phyloP scores from a whole-genome alignment of 1,140 invertebrate species.

The Drosophila lacertosa region DNA sequence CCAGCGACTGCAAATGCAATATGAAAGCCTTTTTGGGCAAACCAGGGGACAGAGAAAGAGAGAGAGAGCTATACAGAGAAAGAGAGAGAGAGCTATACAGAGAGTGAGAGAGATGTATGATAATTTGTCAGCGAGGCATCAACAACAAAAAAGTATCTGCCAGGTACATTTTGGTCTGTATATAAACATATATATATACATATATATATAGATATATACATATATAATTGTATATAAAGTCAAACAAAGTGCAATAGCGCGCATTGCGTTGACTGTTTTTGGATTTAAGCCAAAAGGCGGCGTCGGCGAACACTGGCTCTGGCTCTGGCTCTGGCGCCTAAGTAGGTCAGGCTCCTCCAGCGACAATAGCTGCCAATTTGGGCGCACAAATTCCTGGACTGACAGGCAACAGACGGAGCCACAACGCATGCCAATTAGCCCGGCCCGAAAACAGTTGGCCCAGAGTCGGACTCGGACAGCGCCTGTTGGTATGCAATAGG shows the following conservation, averaged over 20 bases:
- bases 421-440: conserved; percentile 73
- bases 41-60: neutral
- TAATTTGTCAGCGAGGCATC: conserved; percentile 38
- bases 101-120: conserved; percentile 16
- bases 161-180: conserved; percentile 18
- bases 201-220: neutral
- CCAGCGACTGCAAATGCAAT: conserved; percentile 30
- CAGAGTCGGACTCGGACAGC: conserved; percentile 6
- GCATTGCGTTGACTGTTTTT: conserved; percentile 59
- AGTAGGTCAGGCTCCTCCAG: conserved; percentile 64
- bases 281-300: conserved; percentile 75
- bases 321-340: conserved; percentile 69
- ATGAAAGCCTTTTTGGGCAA: conserved; percentile 47
- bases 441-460: conserved; percentile 4
- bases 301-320: too few relatives aligned
- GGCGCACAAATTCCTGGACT: conserved; percentile 74
- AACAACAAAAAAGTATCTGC: conserved; percentile 28
- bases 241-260: neutral
- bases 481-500: conserved; percentile 40
- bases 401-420: conserved; percentile 63
- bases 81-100: neutral
- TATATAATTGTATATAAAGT: conserved; percentile 1
- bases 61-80: neutral
- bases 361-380: conserved; percentile 78
- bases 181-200: too few relatives aligned